Conservation (phyloP, 2,888 invertebrate genomes). For the Stomorhina lunata region DNA sequence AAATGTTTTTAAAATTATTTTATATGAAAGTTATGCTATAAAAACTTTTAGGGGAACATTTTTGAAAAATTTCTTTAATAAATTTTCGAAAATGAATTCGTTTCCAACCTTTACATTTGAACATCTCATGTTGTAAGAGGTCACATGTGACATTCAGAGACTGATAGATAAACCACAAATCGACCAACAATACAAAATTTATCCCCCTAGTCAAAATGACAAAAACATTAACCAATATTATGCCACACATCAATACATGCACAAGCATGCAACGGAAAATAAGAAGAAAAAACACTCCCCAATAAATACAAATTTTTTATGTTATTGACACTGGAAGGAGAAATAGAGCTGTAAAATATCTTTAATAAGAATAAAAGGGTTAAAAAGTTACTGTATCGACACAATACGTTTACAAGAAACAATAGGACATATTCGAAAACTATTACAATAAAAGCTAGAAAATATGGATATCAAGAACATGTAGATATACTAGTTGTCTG, state of each 20-base stretch:
- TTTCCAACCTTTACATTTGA: too few species aligned
- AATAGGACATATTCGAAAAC: neutral
- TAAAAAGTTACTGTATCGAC: constrained; percentile 15
- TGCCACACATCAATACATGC: constrained; percentile 18
- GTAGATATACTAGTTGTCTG: too few species aligned
- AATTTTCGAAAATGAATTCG: too few species aligned
- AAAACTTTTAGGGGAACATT: too few species aligned
- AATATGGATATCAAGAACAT: neutral
- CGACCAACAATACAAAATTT: constrained; percentile 56
- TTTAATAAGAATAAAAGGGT: constrained; percentile 30
- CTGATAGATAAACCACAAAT: constrained; percentile 48
- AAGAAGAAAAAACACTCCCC: neutral
- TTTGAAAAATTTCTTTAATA: too few species aligned
- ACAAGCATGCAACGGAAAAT: neutral
- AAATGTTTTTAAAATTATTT: too few species aligned
- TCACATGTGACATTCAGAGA: neutral
- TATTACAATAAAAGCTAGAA: neutral
- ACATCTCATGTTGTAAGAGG: neutral
- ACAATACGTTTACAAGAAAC: neutral
- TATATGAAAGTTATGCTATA: too few species aligned
- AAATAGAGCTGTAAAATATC: neutral
- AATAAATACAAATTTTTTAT: neutral
- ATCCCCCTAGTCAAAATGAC: constrained; percentile 22
- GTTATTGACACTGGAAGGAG: neutral
- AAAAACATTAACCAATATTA: constrained; percentile 47